Base-by-base conservation (phyloP, 1,140 invertebrate species). In the Drosophila virilis region DNA sequence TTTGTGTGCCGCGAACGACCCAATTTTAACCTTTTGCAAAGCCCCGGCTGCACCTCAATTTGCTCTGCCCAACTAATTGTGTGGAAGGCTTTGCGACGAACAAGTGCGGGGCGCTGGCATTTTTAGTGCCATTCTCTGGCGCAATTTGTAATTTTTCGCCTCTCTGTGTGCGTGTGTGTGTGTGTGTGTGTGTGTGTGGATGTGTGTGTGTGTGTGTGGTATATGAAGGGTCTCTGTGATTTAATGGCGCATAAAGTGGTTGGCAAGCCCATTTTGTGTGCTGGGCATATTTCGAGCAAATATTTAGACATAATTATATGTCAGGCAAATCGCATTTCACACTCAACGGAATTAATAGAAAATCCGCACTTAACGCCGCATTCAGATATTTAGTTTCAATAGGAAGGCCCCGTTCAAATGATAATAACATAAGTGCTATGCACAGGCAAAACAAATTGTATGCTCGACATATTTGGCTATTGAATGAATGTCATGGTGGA, bases 11-110 rank as follows among this genome's bases (percentile, higher is more conserved):
- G 67, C 65, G 57, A 80, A 66, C 77, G 80, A 84, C 84, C 85
- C 84, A 89, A 77, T 80, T 90, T 80, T 48, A 77, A 73, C 61
- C 78, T 78, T 70, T 74, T 70, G 57, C 38, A 72, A 38, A 60
- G 55, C 28, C 38, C 62, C 52, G 62, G 64, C 70, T 73, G 73
- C 74, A 80, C 83, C 84, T 88, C 84, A 88, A 88, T 88, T 88
- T 89, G 80, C 64, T 74, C 51, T 48, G 65, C 57, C 74, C 84
- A 88, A 78, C 83, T 88, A 88, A 88, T 88, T 88, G 83, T 83
- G 84, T 89, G 84, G 74, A 88, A 83, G 73, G 80, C 40, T 48
- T 65, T 71, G 59, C 12, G 9, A n/a, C 38, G 22, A 17, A 28
- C 22, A 62, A 62, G 40, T 28, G 52, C 35, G 42, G 59, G 7